These are phyloP conservation scores for Carapus acus DNA, from an alignment of 2,797 vertebrate species.

Conservation along the genomic window DNA sequence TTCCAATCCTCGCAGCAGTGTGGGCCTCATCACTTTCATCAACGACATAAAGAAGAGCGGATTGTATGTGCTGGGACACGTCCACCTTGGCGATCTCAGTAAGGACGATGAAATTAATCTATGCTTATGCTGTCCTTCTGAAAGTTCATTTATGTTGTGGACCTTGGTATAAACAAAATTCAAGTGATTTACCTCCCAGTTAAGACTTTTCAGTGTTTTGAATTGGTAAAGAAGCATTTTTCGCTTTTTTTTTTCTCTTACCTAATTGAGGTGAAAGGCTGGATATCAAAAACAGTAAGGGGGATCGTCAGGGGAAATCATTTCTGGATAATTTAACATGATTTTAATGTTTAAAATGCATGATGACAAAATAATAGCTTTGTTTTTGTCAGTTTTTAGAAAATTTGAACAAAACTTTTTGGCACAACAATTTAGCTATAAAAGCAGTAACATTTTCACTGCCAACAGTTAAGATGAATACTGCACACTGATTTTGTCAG, in stretches of 20 bases:
- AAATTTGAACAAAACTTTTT: constrained; percentile 7
- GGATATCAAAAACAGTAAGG: constrained; percentile 20
- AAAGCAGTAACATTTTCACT: not conserved
- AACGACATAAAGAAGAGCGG: constrained; percentile 85
- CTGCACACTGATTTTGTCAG: too few species aligned
- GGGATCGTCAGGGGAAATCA: constrained; percentile 5
- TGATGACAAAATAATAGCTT: constrained; percentile 21
- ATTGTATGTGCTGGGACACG: constrained; percentile 78
- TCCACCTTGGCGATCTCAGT: constrained; percentile 78
- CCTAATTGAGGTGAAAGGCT: constrained; percentile 17
- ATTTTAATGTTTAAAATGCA: constrained; percentile 17
- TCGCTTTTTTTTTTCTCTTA: constrained; percentile 21
- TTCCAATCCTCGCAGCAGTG: constrained; percentile 72
- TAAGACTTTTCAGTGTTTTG: not conserved
- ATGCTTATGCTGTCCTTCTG: too few species aligned
- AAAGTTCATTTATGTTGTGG: too few species aligned
- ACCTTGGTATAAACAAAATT: too few species aligned
- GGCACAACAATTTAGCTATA: not conserved
- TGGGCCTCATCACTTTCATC: constrained; percentile 77
- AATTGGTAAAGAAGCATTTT: constrained; percentile 6
- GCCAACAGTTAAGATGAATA: not conserved
- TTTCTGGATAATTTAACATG: constrained; percentile 33
- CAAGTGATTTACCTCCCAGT: too few species aligned
- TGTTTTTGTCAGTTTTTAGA: constrained; percentile 3
- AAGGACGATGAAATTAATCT: constrained; percentile 35